Evolutionary conservation across 2,113 vertebrate species (phyloP).

Genomic region (Anthoscopus minutus): DNA sequence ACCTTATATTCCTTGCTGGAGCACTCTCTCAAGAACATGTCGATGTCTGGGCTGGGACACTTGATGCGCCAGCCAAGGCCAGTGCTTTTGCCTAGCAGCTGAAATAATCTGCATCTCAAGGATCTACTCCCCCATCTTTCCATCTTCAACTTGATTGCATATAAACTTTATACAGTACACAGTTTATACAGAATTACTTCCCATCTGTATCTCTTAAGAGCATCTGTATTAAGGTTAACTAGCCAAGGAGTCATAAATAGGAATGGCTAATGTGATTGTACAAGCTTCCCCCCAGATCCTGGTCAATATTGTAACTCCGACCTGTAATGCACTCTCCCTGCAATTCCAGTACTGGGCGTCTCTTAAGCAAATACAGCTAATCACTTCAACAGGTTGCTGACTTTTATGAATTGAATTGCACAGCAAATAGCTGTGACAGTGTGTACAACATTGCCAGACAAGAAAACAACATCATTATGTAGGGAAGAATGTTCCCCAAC

Average conservation of each 20-base stretch:
- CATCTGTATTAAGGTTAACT: not conserved
- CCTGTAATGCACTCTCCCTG: constrained; percentile 49
- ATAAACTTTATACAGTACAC: not conserved
- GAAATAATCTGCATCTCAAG: not conserved
- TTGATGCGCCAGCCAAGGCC: not conserved
- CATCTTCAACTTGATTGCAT: not conserved
- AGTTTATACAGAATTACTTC: not conserved
- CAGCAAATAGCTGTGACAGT: not conserved
- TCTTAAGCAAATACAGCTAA: constrained; percentile 67
- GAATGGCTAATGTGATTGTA: not conserved
- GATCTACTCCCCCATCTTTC: not conserved
- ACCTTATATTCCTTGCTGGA: not conserved
- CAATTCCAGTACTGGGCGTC: constrained; percentile 67
- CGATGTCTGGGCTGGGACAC: not conserved
- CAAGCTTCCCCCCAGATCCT: constrained; percentile 23
- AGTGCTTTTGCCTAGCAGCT: not conserved
- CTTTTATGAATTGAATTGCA: constrained; percentile 40
- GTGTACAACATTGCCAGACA: constrained; percentile 13
- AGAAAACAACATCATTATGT: constrained; percentile 8
- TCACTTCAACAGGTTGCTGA: constrained; percentile 56
- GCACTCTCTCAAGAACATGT: not conserved
- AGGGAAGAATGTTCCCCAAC: not conserved
- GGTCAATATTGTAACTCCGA: constrained; percentile 48
- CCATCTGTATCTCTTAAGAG: not conserved
- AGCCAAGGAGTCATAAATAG: not conserved